These are phyloP conservation scores for Graptemys geographica DNA, from an alignment of 2,797 vertebrate genomes.

Conservation along the genomic window DNA sequence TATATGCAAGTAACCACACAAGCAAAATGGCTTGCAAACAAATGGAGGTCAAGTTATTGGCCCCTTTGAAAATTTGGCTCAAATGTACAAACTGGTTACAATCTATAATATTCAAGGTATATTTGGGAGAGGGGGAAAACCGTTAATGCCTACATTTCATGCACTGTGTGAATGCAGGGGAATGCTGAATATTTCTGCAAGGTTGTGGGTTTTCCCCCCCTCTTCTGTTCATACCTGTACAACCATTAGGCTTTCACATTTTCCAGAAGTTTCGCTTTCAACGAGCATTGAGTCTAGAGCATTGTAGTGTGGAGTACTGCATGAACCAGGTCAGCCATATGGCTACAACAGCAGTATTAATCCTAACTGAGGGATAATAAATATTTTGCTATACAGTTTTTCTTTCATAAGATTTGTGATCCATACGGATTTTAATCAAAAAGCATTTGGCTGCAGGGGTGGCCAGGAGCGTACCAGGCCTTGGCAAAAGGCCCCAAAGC, in stretches of 20 bases:
- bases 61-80: background rate
- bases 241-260: background rate
- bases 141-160: background rate
- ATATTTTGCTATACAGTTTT: background rate
- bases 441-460: background rate
- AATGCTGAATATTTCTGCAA: background rate
- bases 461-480: background rate
- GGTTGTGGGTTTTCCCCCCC: background rate
- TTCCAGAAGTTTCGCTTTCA: background rate
- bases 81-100: background rate
- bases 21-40: background rate
- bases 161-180: background rate
- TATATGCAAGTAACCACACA: background rate
- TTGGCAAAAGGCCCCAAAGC: conserved; percentile 50
- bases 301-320: background rate
- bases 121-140: background rate
- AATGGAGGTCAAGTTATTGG: background rate
- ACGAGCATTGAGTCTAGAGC: background rate
- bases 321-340: background rate
- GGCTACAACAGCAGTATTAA: background rate
- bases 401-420: background rate
- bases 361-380: background rate
- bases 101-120: background rate
- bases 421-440: background rate
- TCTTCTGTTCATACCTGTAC: background rate